Percentiles rank a stretch among this genome's conserved stretches.
Conservation (phyloP, 2,113 vertebrate species). For the Orycteropus afer region DNA sequence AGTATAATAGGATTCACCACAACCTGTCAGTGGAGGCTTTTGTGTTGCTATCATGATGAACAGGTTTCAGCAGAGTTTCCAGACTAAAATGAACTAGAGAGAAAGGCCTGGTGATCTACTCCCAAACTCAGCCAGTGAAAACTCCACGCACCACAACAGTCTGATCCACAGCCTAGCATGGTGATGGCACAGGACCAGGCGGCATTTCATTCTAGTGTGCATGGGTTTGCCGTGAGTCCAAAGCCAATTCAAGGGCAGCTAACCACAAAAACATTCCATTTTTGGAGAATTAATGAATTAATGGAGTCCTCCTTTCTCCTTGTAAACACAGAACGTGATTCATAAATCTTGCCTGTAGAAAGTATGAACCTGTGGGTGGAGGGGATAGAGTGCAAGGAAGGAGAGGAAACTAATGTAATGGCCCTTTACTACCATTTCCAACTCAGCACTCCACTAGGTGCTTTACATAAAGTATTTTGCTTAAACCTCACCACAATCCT, state of each 20-base stretch:
- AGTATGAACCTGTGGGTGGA: not conserved
- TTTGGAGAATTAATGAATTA: not conserved
- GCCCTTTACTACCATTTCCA: not conserved
- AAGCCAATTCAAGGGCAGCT: not conserved
- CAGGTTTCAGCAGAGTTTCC: not conserved
- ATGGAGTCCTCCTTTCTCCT: not conserved
- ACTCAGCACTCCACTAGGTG: not conserved
- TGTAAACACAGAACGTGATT: not conserved
- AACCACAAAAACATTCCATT: not conserved
- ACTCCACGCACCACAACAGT: not conserved
- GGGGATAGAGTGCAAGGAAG: not conserved
- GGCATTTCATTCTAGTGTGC: not conserved
- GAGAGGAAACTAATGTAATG: rapidly evolving
- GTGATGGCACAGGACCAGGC: not conserved
- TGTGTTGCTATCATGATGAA: not conserved
- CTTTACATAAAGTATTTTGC: not conserved
- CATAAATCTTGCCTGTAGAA: not conserved
- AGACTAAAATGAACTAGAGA: not conserved
- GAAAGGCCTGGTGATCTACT: not conserved
- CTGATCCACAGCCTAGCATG: too few relatives aligned
- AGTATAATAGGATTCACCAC: not conserved
- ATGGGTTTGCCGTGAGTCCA: not conserved
- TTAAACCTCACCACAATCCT: not conserved
- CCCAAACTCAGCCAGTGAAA: not conserved
- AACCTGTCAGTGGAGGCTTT: not conserved